Base-by-base conservation (phyloP, 2,113 vertebrate species). In the Coregonus clupeaformis region DNA sequence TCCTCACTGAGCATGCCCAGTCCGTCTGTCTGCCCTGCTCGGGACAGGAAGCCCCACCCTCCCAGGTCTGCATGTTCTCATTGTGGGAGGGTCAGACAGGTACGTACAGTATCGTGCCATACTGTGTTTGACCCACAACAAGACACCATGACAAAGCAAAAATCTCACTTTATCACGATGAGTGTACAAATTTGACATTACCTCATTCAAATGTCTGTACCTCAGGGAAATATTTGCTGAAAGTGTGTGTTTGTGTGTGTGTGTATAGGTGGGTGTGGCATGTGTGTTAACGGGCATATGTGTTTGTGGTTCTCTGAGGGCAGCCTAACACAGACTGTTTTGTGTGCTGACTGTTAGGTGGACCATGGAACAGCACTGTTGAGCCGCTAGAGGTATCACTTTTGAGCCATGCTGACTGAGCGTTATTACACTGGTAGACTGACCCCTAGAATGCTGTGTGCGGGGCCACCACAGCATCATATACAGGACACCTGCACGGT, bases 361-460 rank as follows among this genome's bases (percentile, higher is more conserved):
- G 70, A 71, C 79, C 68, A 81, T 80, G 77, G 24, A 78, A 77
- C 25, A 84, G 66, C 45, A 89, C 91, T 47, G 27, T 90, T 11
- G 80, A n/a, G 84, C 59, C 84, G 90, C 68, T 87, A 55, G 75
- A 91, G 78, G 84, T 88, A 2, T n/a, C 85, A 18, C 67, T 91
- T 36, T 55, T 91, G 69, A 30, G 52, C 3, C 77, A 70, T 18
- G 80, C 82, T 1, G 25, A 12, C 0, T 88, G 89, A 87, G 57
- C 72, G 24, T 4, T 81, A 78, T 42, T 84, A 86, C 0, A 75
- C 80, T 29, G 75, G 30, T 0, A 47, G 47, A 32, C 81, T 87
- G 72, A 86, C 77, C 1, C 71, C 77, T 36, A 77, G 16, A n/a
- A 85, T 82, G 79, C 68, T 90, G 22, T 92, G 90, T 84, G 88